A percentile compares a stretch with the other conserved stretches of the same genome.
Conservation (phyloP, 2,888 invertebrate genomes). For the Agrypnus murinus region DNA sequence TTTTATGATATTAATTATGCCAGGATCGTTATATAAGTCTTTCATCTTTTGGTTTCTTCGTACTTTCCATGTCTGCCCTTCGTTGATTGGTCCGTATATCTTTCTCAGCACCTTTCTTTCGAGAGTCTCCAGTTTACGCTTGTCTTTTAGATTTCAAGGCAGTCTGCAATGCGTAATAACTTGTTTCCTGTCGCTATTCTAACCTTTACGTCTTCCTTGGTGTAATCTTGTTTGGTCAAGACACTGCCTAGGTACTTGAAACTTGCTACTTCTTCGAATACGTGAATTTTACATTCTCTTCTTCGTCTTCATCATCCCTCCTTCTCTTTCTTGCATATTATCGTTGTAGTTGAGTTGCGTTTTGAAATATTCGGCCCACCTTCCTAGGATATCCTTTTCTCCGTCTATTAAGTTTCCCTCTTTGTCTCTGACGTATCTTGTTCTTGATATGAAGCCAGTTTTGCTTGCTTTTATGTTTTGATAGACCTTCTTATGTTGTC, state of each 20-base stretch:
- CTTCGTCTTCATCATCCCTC: too few species aligned
- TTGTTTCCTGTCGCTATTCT: not conserved
- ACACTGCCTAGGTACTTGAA: conserved; percentile 8
- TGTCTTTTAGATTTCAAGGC: not conserved
- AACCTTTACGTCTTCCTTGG: not conserved
- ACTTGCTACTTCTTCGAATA: conserved; percentile 3
- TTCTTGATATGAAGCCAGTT: too few species aligned
- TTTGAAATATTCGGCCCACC: too few species aligned
- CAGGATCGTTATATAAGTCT: conserved; percentile 2
- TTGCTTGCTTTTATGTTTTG: too few species aligned
- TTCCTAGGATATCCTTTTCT: too few species aligned
- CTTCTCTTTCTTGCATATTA: too few species aligned
- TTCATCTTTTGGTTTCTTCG: conserved; percentile 1
- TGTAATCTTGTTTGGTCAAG: conserved; percentile 6
- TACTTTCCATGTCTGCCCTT: conserved; percentile 4
- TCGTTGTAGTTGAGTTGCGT: too few species aligned
- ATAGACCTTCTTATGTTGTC: too few species aligned
- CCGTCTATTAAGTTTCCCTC: too few species aligned
- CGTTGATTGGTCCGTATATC: conserved; percentile 8
- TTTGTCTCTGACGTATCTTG: too few species aligned
- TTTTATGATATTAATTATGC: not conserved
- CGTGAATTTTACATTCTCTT: too few species aligned
- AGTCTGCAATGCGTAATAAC: not conserved
- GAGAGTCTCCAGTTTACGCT: not conserved
- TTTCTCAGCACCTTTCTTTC: conserved; percentile 12